Conservation (phyloP, 2,888 invertebrate species). For the Lymantria dispar region DNA sequence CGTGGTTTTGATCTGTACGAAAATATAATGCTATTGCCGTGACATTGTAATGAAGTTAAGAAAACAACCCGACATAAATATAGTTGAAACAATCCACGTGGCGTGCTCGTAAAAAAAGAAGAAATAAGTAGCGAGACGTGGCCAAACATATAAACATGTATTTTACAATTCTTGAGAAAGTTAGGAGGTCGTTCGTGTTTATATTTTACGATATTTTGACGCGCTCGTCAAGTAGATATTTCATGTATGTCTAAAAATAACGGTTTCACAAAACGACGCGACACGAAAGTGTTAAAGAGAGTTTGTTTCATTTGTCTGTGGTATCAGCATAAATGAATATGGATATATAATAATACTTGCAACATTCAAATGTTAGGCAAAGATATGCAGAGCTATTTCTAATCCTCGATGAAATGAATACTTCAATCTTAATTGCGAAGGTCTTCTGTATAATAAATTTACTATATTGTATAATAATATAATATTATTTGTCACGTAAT, state of each 20-base stretch:
- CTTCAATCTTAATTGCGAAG: too few species aligned
- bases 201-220: conserved; percentile 49
- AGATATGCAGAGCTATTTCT: too few species aligned
- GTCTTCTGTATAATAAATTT: too few species aligned
- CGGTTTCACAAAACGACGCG: conserved; percentile 4
- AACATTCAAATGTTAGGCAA: not conserved
- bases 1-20: conserved; percentile 28
- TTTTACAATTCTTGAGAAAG: conserved; percentile 45
- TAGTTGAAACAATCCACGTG: conserved; percentile 7
- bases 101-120: conserved; percentile 30
- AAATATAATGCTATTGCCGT: conserved; percentile 39
- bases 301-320: not conserved
- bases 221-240: conserved; percentile 20
- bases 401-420: too few species aligned
- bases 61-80: conserved; percentile 12
- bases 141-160: conserved; percentile 31
- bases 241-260: conserved; percentile 14
- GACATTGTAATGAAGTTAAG: conserved; percentile 24
- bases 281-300: not conserved
- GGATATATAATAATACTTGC: too few species aligned
- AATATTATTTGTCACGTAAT: too few species aligned
- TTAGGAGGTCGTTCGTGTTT: conserved; percentile 43
- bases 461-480: too few species aligned
- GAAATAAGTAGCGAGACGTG: conserved; percentile 30
- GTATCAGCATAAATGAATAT: not conserved